Evolutionary conservation across 2,113 vertebrate species (phyloP).

Genomic region (Oenanthe oenanthe): DNA sequence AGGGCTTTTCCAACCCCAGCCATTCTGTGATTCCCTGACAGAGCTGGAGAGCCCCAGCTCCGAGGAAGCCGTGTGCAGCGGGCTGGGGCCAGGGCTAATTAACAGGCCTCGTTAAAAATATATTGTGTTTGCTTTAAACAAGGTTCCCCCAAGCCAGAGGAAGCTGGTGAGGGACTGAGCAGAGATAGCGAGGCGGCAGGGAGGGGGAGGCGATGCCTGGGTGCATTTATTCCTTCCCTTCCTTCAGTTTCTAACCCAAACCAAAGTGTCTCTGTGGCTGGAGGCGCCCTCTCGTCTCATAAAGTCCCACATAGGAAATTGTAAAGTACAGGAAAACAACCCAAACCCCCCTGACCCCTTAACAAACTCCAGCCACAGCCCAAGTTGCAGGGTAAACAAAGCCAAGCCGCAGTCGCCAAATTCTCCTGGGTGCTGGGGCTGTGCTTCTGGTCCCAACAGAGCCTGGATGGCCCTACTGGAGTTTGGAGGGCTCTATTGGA

Average conservation of each 20-base stretch:
- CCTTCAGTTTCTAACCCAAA: neutral
- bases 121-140: slow-evolving; percentile 15
- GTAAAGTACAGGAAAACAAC: slow-evolving; percentile 65
- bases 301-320: slow-evolving; percentile 61
- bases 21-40: neutral
- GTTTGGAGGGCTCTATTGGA: neutral
- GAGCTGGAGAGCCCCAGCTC: neutral
- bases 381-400: slow-evolving; percentile 3
- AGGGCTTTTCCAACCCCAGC: neutral
- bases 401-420: neutral
- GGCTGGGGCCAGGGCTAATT: slow-evolving; percentile 31
- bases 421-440: neutral
- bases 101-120: slow-evolving; percentile 56
- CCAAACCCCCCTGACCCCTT: slow-evolving; percentile 40
- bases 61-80: neutral
- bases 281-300: slow-evolving; percentile 50
- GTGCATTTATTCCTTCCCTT: slow-evolving; percentile 15
- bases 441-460: rapidly evolving
- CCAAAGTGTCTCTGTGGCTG: slow-evolving; percentile 39
- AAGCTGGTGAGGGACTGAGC: neutral
- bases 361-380: slow-evolving; percentile 45
- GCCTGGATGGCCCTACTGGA: neutral
- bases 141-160: slow-evolving; percentile 20
- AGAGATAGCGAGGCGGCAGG: neutral
- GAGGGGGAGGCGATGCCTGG: neutral